These are phyloP conservation scores for Lysandra coridon DNA, from an alignment of 2,888 invertebrate species.

Conservation along the genomic window DNA sequence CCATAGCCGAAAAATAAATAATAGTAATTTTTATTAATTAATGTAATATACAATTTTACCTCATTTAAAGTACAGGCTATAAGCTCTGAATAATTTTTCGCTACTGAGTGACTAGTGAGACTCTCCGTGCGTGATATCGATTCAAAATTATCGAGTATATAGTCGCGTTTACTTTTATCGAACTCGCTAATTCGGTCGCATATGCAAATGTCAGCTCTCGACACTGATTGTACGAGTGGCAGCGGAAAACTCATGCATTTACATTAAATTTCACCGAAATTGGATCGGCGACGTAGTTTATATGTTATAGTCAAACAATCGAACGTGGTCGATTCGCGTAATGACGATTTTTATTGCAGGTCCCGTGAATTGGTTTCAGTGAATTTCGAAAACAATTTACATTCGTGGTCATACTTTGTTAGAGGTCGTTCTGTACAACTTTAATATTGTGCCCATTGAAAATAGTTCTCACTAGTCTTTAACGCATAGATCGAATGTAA, in stretches of 20 bases:
- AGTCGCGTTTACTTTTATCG: conserved; percentile 4
- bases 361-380: not conserved
- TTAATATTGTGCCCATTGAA: no score
- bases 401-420: not conserved
- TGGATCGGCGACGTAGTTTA: conserved; percentile 71
- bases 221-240: conserved; percentile 79
- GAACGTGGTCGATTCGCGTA: not conserved
- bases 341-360: conserved; percentile 3
- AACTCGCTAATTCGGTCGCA: conserved; percentile 63
- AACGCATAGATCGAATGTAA: no score
- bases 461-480: no score
- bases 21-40: no score
- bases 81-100: no score
- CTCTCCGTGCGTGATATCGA: not conserved
- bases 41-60: no score
- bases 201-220: conserved; percentile 79
- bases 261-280: conserved; percentile 78
- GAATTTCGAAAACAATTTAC: not conserved
- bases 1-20: no score
- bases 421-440: no score
- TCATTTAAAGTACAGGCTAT: no score
- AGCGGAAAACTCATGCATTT: conserved; percentile 78
- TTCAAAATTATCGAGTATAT: not conserved
- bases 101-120: no score
- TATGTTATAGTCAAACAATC: conserved; percentile 36